A percentile compares a stretch with the other conserved stretches of the same genome.
Conservation (phyloP, 30 jellyfish, hydroid and myxozoan genomes). For the Aurelia sp. region DNA sequence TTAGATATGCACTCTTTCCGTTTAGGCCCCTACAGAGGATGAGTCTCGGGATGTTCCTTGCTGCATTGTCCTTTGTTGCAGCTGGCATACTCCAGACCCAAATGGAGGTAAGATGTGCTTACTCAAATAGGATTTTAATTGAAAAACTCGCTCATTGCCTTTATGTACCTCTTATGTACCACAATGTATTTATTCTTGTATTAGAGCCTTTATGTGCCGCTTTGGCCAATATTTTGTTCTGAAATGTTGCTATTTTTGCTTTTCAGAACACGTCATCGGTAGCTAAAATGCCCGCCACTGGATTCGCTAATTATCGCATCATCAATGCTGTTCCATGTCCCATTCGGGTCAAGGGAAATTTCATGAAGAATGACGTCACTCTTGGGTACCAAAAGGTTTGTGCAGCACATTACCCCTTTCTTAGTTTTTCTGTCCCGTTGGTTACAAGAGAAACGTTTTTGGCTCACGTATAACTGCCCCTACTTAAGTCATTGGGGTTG, state of each 20-base stretch:
- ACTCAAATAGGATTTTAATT: no score
- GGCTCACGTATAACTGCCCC: no score
- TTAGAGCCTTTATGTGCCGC: no score
- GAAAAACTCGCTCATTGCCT: no score
- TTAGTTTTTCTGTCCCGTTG: no score
- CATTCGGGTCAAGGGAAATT: conserved; percentile 68
- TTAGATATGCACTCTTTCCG: background rate
- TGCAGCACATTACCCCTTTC: background rate
- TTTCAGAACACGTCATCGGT: conserved; percentile 86
- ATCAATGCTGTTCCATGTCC: conserved; percentile 93
- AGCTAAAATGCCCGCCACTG: conserved; percentile 99
- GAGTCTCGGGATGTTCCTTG: conserved; percentile 97
- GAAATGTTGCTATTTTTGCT: background rate
- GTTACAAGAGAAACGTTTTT: no score
- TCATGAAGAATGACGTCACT: conserved; percentile 65
- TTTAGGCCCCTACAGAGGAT: conserved; percentile 94
- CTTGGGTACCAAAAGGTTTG: conserved; percentile 73
- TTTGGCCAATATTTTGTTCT: background rate
- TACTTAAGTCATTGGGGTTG: no score
- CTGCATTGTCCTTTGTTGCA: conserved; percentile 93
- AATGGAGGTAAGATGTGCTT: conserved; percentile 85
- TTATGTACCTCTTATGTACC: no score
- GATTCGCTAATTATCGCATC: conserved; percentile 92
- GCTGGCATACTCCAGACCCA: conserved; percentile 94
- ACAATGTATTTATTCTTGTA: no score